These are phyloP conservation scores for Chelon labrosus DNA, from an alignment of 2,797 vertebrate species.

Conservation along the genomic window DNA sequence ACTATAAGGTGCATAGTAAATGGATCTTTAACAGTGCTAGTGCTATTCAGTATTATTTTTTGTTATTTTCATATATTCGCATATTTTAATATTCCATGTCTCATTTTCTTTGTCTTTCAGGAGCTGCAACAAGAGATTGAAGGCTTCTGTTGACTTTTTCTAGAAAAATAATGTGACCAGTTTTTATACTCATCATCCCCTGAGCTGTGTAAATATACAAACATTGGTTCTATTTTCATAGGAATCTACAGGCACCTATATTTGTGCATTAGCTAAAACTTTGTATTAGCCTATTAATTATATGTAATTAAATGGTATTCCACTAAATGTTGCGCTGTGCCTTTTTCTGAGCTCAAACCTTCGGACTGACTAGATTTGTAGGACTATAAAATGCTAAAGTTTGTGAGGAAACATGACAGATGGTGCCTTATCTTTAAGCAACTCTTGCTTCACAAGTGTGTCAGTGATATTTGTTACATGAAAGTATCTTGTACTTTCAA, in stretches of 20 bases:
- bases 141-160: slow-evolving; percentile 76
- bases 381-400: background rate
- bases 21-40: background rate
- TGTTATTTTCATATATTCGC: too few species aligned
- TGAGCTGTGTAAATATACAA: slow-evolving; percentile 62
- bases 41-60: slow-evolving; percentile 1
- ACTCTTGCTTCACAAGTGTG: background rate
- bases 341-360: slow-evolving; percentile 15
- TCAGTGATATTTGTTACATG: background rate
- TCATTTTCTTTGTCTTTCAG: slow-evolving; percentile 63
- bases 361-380: background rate
- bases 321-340: slow-evolving; percentile 1
- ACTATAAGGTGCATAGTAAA: too few species aligned
- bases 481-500: background rate
- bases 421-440: background rate
- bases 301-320: slow-evolving; percentile 72
- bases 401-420: background rate
- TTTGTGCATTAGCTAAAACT: slow-evolving; percentile 52
- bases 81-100: background rate
- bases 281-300: slow-evolving; percentile 60
- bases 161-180: slow-evolving; percentile 5
- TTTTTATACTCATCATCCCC: slow-evolving; percentile 4
- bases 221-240: slow-evolving; percentile 70
- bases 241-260: slow-evolving; percentile 39
- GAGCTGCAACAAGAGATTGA: slow-evolving; percentile 83